Percentiles rank a stretch among this genome's conserved stretches.
Evolutionary conservation across 2,888 invertebrate species (phyloP).

Genomic region (Leucophora obtusa): DNA sequence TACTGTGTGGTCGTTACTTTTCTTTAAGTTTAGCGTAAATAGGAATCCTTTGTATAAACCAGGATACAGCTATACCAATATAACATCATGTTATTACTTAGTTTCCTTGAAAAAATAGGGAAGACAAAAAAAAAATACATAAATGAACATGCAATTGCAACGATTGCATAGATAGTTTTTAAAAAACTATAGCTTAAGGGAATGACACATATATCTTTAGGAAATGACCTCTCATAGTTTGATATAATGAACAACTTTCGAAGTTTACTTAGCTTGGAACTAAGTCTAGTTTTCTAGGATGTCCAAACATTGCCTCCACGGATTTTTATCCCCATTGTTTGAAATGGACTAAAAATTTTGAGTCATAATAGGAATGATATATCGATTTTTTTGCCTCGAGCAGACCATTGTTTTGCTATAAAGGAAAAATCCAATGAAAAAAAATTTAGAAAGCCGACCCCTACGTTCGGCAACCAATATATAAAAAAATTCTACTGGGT

Average conservation of each 20-base stretch:
- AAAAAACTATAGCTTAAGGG: background rate
- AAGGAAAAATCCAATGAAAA: too few relatives aligned
- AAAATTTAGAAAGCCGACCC: too few relatives aligned
- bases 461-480: too few relatives aligned
- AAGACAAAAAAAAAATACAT: background rate
- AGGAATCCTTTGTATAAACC: background rate
- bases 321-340: too few relatives aligned
- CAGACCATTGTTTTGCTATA: too few relatives aligned
- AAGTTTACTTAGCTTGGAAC: background rate
- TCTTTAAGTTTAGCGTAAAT: background rate
- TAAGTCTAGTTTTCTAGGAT: too few relatives aligned
- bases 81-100: background rate
- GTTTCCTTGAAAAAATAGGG: constrained; percentile 5
- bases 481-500: too few relatives aligned
- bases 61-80: background rate
- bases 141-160: constrained; percentile 5
- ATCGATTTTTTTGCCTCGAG: too few relatives aligned
- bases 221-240: too few relatives aligned
- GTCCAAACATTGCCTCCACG: too few relatives aligned
- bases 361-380: too few relatives aligned
- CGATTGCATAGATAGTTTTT: background rate
- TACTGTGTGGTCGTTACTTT: background rate
- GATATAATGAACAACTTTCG: background rate
- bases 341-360: too few relatives aligned
- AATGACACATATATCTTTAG: background rate